Evolutionary conservation across 2,888 invertebrate species (phyloP), one percentile per base, ranked within the genome.

Genomic region (Drosophila acutilabella): DNA sequence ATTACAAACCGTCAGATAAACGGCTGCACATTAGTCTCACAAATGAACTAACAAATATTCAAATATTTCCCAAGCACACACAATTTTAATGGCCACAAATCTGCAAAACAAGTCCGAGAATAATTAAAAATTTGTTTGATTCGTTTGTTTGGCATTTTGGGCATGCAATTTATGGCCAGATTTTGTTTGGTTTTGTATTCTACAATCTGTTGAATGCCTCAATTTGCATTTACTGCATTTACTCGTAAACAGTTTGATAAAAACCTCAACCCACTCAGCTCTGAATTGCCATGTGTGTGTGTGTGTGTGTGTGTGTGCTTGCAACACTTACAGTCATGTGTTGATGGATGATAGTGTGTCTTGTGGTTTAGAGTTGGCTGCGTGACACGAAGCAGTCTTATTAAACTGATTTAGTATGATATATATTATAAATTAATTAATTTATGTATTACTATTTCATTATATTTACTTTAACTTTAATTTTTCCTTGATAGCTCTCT

Each of bases 131-230:
- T 30, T 30, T 60, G 30, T 48, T 45, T 48, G 44, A 33, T 36
- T 40, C 14, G 48, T 45, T 38, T 10, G 23, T 62, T 62, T 68
- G 68, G 45, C 75, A 70, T 70, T 64, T 64, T 72, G 54, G 57
- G 47, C 42, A 38, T 47, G 61, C 70, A 69, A 78, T 78, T 81
- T 78, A 81, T 68, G 44, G 74, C 60, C 62, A 51, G 65, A 71
- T 70, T 81, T 72, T 52, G 13, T 11, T 36, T 13, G 30, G 51
- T 41, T 18, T 70, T 65, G 14, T 60, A 44, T 61, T 68, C 58
- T 47, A 52, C 20, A 38, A 56, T 75, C 44, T 53, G 51, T 53
- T 58, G 53, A 54, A 44, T 71, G 64, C 54, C 57, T 53, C 50
- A 47, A 78, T 84, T 80, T 74, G 67, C 78, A 78, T 76, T 50